phyloP scores from a whole-genome alignment of 1,140 invertebrate genomes.

The Caenorhabditis latens region DNA sequence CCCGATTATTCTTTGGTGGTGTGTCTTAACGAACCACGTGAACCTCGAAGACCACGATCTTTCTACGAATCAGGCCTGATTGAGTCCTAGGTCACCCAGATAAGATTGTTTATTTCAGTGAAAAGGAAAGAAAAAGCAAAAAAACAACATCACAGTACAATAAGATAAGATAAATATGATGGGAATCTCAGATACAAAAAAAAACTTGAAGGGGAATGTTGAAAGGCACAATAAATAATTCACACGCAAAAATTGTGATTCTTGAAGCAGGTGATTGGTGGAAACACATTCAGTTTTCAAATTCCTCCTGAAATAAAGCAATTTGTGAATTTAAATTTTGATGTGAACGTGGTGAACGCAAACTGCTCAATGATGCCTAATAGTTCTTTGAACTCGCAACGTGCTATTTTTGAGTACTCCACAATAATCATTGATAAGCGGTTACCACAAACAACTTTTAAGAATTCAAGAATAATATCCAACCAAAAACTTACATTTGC shows the following conservation, averaged over 20 bases:
- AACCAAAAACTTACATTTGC: background rate
- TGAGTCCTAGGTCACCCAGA: slow-evolving; percentile 18
- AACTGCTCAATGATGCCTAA: background rate
- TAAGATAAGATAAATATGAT: too few species aligned
- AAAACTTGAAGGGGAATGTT: background rate
- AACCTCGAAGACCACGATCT: slow-evolving; percentile 4
- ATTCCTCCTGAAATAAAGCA: slow-evolving; percentile 10
- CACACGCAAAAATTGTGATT: background rate
- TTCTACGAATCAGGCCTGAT: slow-evolving; percentile 2
- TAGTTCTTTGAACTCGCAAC: slow-evolving; percentile 2
- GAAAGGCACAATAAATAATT: slow-evolving; percentile 21
- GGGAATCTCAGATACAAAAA: too few species aligned
- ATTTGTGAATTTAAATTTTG: background rate
- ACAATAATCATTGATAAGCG: background rate
- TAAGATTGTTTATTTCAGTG: slow-evolving; percentile 30
- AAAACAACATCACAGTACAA: too few species aligned
- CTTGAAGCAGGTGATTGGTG: background rate
- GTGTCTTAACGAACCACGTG: background rate
- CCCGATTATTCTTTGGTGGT: background rate
- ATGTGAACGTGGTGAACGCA: background rate
- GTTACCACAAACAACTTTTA: background rate
- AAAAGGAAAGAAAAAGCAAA: background rate
- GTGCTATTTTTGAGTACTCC: background rate
- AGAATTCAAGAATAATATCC: background rate
- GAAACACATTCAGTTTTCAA: background rate